Percentiles rank a stretch among this genome's conserved stretches.
Evolutionary conservation across 2,797 vertebrate species (phyloP).

Genomic region (Cynodonichthys magdalenae): DNA sequence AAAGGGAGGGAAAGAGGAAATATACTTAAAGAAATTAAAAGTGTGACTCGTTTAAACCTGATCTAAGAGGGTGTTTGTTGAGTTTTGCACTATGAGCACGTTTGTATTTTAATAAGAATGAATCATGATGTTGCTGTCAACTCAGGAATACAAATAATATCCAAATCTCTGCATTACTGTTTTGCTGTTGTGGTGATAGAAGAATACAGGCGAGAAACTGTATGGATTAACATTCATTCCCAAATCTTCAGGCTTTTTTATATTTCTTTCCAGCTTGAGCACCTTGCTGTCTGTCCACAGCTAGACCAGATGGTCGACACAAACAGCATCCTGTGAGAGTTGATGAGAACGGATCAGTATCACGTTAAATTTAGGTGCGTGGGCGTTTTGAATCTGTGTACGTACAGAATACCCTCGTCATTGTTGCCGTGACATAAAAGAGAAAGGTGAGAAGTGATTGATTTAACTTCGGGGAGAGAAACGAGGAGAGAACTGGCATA

Average conservation of each 20-base stretch:
- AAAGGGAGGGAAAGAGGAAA: neutral
- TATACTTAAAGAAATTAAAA: constrained; percentile 38
- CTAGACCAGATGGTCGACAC: constrained; percentile 63
- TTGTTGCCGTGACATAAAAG: constrained; percentile 25
- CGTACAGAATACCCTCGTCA: constrained; percentile 9
- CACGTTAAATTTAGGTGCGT: constrained; percentile 27
- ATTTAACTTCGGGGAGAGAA: constrained; percentile 33
- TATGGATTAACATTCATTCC: constrained; percentile 49
- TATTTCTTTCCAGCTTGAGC: constrained; percentile 43
- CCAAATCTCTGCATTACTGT: constrained; percentile 34
- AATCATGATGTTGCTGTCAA: constrained; percentile 24
- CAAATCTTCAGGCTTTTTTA: constrained; percentile 12
- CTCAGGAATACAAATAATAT: constrained; percentile 44
- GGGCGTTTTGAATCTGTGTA: constrained; percentile 9
- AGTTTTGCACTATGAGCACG: neutral
- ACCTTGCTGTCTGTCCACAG: constrained; percentile 43
- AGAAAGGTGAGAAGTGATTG: constrained; percentile 11
- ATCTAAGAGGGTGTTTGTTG: constrained; percentile 22
- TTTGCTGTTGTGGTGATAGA: constrained; percentile 24
- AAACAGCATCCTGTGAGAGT: constrained; percentile 40
- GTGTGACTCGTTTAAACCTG: constrained; percentile 50
- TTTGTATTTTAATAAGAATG: constrained; percentile 25
- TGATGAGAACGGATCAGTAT: constrained; percentile 29
- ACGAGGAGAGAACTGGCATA: constrained; percentile 27
- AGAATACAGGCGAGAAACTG: constrained; percentile 31